phyloP scores from a whole-genome alignment of 2,888 invertebrate genomes.

The Gonocerus acuteangulatus region DNA sequence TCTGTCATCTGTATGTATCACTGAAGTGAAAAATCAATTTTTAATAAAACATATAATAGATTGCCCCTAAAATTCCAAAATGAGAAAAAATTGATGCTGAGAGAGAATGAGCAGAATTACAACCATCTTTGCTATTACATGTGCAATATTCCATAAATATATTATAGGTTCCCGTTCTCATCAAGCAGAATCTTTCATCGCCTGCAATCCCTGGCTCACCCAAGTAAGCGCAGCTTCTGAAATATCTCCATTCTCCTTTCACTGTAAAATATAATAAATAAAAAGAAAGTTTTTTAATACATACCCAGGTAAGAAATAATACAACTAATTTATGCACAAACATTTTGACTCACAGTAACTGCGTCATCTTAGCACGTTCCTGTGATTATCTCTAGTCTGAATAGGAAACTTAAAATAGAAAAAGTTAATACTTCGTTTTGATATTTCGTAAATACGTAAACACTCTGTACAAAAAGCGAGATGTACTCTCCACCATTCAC shows the following conservation, averaged over 20 bases:
- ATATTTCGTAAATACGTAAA: too few species aligned
- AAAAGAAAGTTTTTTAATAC: too few species aligned
- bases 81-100: slow-evolving; percentile 2
- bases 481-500: too few species aligned
- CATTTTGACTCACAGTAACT: too few species aligned
- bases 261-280: slow-evolving; percentile 33
- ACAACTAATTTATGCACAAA: too few species aligned
- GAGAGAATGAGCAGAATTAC: slow-evolving; percentile 55
- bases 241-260: slow-evolving; percentile 41
- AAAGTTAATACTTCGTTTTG: too few species aligned
- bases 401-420: neutral
- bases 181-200: slow-evolving; percentile 81
- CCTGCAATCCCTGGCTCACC: slow-evolving; percentile 85
- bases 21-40: too few species aligned
- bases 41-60: neutral
- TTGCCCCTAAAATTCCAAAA: slow-evolving; percentile 39
- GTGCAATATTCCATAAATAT: slow-evolving; percentile 91
- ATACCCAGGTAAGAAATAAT: neutral
- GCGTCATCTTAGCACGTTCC: too few species aligned
- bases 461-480: too few species aligned
- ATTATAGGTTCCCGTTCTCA: slow-evolving; percentile 85
- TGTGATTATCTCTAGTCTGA: neutral
- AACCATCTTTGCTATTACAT: slow-evolving; percentile 86
- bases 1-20: too few species aligned
- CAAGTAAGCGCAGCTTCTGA: slow-evolving; percentile 65